Percentiles rank a stretch among this genome's conserved stretches.
Evolutionary conservation across 2,888 invertebrate species (phyloP).

Genomic region (Brenthis ino): DNA sequence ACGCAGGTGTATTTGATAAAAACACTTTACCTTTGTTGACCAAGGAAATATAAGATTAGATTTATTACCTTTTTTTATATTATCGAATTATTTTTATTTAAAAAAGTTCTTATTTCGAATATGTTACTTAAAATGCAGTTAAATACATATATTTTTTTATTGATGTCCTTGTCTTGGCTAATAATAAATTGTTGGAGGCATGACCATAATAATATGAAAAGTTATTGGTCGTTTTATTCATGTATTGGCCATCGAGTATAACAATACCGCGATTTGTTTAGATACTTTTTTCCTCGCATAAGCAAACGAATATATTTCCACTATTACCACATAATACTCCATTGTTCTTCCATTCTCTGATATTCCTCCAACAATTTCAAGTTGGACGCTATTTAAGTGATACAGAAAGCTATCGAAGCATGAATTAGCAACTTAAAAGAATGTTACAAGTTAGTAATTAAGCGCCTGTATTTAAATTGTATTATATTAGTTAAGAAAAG

Average conservation of each 20-base stretch:
- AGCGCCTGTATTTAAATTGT: conserved; percentile 53
- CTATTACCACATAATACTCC: conserved; percentile 82
- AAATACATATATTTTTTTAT: conserved; percentile 22
- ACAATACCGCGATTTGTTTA: conserved; percentile 80
- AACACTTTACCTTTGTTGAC: conserved; percentile 21
- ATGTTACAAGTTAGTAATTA: conserved; percentile 63
- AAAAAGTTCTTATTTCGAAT: neutral
- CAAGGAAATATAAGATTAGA: conserved; percentile 15
- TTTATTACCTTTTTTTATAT: neutral
- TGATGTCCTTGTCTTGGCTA: conserved; percentile 35
- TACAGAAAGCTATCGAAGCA: conserved; percentile 70
- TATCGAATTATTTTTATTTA: neutral
- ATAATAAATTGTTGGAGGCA: conserved; percentile 45
- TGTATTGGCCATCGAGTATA: conserved; percentile 63
- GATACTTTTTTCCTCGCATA: conserved; percentile 78
- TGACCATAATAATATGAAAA: conserved; percentile 52
- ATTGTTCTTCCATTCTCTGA: conserved; percentile 78
- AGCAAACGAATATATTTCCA: conserved; percentile 80
- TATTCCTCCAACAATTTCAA: conserved; percentile 76
- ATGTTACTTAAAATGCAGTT: neutral
- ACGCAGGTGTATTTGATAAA: conserved; percentile 42
- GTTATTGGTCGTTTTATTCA: conserved; percentile 61
- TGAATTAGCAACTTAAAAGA: conserved; percentile 60
- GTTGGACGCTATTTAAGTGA: conserved; percentile 67
- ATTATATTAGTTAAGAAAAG: conserved; percentile 8